Conservation (phyloP, 2,113 vertebrate species). For the Pachycephala philippinensis region DNA sequence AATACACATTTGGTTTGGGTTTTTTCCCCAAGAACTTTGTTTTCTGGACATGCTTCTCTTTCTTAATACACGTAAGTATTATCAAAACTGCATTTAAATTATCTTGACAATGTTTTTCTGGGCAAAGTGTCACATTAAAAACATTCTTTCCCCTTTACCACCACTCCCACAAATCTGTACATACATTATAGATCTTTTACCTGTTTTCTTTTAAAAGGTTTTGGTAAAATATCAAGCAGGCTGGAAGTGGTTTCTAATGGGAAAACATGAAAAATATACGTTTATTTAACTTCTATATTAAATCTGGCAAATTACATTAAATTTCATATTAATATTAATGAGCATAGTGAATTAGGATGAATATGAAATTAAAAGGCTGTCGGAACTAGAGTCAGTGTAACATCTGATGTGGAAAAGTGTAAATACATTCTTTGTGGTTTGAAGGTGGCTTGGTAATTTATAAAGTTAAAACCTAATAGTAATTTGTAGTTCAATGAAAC, state of each 20-base stretch:
- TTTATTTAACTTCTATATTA: background rate
- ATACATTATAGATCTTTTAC: background rate
- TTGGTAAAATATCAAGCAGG: background rate
- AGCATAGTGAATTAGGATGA: background rate
- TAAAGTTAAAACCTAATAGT: background rate
- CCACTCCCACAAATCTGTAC: background rate
- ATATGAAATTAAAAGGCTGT: background rate
- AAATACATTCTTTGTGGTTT: background rate
- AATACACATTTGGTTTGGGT: background rate
- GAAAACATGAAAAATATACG: background rate
- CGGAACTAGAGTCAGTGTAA: background rate
- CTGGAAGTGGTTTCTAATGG: background rate
- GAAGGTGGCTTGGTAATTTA: background rate
- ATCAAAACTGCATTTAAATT: background rate
- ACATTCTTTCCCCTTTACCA: background rate
- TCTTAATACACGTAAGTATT: background rate
- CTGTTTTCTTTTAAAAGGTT: background rate
- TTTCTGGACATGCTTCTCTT: background rate
- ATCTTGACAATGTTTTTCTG: background rate
- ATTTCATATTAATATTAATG: background rate
- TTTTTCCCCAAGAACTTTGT: background rate
- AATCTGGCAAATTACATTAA: background rate
- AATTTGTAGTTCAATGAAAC: background rate
- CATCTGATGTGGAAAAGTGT: background rate
- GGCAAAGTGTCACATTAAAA: background rate